Conservation (phyloP, 2,888 invertebrate species). For the Acrobeloides nanus region DNA sequence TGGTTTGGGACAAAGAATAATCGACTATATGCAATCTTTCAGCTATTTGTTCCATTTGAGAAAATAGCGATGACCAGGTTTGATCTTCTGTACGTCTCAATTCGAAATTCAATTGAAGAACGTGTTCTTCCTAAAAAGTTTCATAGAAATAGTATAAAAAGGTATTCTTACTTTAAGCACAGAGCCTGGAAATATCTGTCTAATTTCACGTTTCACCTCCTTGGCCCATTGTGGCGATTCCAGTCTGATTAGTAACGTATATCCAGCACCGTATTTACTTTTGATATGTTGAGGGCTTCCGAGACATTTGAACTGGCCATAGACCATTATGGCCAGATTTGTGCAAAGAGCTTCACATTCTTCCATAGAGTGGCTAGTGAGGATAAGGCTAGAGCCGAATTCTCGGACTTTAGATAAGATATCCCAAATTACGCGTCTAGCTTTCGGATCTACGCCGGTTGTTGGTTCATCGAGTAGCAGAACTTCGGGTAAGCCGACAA, state of each 20-base stretch:
- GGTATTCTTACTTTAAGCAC: no score
- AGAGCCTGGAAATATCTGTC: no score
- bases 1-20: slow-evolving; percentile 73
- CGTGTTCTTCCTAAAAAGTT: slow-evolving; percentile 40
- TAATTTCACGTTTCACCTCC: no score
- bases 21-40: slow-evolving; percentile 58
- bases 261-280: slow-evolving; percentile 53
- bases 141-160: no score
- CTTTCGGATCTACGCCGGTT: slow-evolving; percentile 65
- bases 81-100: slow-evolving; percentile 50
- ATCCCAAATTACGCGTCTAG: slow-evolving; percentile 22
- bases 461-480: slow-evolving; percentile 56
- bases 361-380: slow-evolving; percentile 75
- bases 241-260: slow-evolving; percentile 23
- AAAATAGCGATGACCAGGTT: slow-evolving; percentile 57
- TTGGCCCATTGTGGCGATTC: slow-evolving; percentile 8
- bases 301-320: slow-evolving; percentile 67
- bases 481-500: slow-evolving; percentile 66
- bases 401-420: slow-evolving; percentile 52
- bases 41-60: slow-evolving; percentile 57
- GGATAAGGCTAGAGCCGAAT: slow-evolving; percentile 62
- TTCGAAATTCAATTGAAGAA: slow-evolving; percentile 58
- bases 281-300: slow-evolving; percentile 69
- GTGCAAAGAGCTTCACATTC: slow-evolving; percentile 76
- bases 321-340: slow-evolving; percentile 70